Evolutionary conservation across 92 coral and sea anemone genomes (phyloP).

Genomic region (Phenganax subtilis): DNA sequence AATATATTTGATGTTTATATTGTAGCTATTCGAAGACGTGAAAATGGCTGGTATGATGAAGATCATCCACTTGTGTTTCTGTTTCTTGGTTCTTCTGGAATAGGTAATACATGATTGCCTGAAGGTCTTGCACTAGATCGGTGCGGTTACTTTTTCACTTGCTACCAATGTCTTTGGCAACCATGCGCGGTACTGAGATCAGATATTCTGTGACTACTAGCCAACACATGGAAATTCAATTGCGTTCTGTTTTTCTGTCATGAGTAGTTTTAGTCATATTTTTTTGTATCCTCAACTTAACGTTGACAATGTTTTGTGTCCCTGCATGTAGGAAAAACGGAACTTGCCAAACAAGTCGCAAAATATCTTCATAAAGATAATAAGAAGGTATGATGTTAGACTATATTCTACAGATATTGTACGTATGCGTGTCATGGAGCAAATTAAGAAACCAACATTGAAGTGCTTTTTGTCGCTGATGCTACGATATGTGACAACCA

Average conservation of each 20-base stretch:
- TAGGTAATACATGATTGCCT: constrained; percentile 54
- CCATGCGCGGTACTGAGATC: too few relatives aligned
- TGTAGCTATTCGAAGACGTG: constrained; percentile 88
- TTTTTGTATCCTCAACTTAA: too few relatives aligned
- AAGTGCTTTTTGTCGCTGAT: not conserved
- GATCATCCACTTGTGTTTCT: constrained; percentile 91
- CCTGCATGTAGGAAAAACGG: constrained; percentile 73
- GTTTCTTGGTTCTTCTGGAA: constrained; percentile 96
- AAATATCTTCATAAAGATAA: constrained; percentile 92
- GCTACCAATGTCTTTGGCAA: too few relatives aligned
- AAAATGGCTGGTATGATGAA: constrained; percentile 97
- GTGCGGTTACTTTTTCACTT: too few relatives aligned
- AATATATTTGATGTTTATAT: not conserved
- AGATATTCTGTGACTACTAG: too few relatives aligned
- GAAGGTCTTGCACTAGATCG: not conserved
- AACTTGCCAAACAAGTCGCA: constrained; percentile 96
- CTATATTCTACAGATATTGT: not conserved
- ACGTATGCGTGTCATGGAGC: not conserved
- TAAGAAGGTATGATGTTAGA: constrained; percentile 60
- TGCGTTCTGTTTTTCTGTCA: too few relatives aligned
- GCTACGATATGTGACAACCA: not conserved
- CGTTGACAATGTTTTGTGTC: not conserved
- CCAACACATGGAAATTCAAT: too few relatives aligned
- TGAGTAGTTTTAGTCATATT: too few relatives aligned
- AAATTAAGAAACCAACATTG: not conserved